Conservation (phyloP, 2,113 vertebrate species). For the Sciurus niger region DNA sequence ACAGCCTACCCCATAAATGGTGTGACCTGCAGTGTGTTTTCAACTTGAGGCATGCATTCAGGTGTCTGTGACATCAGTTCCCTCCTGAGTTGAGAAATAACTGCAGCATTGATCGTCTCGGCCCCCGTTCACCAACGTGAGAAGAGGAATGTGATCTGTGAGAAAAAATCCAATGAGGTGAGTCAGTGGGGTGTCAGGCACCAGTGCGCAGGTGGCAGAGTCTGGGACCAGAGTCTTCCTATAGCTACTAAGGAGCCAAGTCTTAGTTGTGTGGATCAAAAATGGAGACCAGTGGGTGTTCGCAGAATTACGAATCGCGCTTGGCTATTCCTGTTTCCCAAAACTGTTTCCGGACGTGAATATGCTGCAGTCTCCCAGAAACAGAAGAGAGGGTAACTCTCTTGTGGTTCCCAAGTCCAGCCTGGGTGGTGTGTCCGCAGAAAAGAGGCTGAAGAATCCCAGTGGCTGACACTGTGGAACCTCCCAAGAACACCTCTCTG, state of each 20-base stretch:
- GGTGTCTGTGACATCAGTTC: slow-evolving; percentile 37
- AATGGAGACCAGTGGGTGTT: slow-evolving; percentile 65
- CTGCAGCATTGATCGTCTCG: neutral
- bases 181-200: slow-evolving; percentile 8
- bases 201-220: neutral
- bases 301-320: slow-evolving; percentile 20
- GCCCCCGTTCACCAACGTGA: slow-evolving; percentile 6
- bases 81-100: slow-evolving; percentile 46
- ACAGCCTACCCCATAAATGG: neutral
- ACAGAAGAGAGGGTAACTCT: slow-evolving; percentile 74
- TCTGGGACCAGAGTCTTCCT: neutral
- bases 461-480: neutral
- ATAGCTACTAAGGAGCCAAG: neutral
- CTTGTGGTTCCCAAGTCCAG: slow-evolving; percentile 17
- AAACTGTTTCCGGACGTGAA: slow-evolving; percentile 57
- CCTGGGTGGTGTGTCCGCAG: neutral
- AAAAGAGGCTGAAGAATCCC: neutral
- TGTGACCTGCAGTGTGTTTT: slow-evolving; percentile 48
- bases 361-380: slow-evolving; percentile 59
- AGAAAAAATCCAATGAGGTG: slow-evolving; percentile 59
- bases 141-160: slow-evolving; percentile 20
- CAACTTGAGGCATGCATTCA: neutral
- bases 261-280: slow-evolving; percentile 53
- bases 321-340: slow-evolving; percentile 49
- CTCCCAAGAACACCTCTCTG: neutral